A percentile compares a stretch with the other conserved stretches of the same genome.
phyloP scores from a whole-genome alignment of 2,888 invertebrate species.

The Trichopoda pennipes region DNA sequence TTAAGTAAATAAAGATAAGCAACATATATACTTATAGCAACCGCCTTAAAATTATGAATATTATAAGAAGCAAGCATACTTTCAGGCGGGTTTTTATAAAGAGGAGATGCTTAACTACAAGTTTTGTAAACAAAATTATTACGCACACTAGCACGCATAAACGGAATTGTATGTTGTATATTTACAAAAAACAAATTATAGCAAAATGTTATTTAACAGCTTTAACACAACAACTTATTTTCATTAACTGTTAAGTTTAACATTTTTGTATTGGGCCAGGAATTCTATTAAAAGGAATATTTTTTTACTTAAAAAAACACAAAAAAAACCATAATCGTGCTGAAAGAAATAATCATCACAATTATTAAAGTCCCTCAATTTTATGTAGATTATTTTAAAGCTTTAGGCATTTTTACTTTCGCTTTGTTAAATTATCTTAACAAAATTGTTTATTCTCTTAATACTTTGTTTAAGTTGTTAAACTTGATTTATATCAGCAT shows the following conservation, averaged over 20 bases:
- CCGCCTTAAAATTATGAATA: slow-evolving; percentile 54
- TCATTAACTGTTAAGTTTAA: neutral
- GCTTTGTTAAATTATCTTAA: too few species aligned
- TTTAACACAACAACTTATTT: neutral
- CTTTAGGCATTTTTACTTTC: slow-evolving; percentile 40
- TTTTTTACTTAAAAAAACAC: too few species aligned
- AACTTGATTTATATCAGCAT: slow-evolving; percentile 45
- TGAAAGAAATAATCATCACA: neutral
- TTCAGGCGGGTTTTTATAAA: slow-evolving; percentile 50
- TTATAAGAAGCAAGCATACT: slow-evolving; percentile 60
- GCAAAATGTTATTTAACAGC: slow-evolving; percentile 14
- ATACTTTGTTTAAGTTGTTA: neutral
- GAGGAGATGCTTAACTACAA: slow-evolving; percentile 48
- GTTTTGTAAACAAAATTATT: slow-evolving; percentile 56
- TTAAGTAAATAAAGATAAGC: slow-evolving; percentile 45
- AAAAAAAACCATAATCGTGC: too few species aligned
- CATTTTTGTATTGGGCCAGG: too few species aligned
- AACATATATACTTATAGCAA: slow-evolving; percentile 1
- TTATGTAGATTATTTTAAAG: slow-evolving; percentile 10
- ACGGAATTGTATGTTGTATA: neutral
- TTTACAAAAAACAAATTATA: slow-evolving; percentile 19
- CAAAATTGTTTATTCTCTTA: neutral
- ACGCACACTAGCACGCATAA: slow-evolving; percentile 63
- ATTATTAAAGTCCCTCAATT: neutral
- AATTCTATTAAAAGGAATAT: too few species aligned